Evolutionary conservation across 2,888 invertebrate genomes (phyloP).

Genomic region (Schrankia costaestrigalis): DNA sequence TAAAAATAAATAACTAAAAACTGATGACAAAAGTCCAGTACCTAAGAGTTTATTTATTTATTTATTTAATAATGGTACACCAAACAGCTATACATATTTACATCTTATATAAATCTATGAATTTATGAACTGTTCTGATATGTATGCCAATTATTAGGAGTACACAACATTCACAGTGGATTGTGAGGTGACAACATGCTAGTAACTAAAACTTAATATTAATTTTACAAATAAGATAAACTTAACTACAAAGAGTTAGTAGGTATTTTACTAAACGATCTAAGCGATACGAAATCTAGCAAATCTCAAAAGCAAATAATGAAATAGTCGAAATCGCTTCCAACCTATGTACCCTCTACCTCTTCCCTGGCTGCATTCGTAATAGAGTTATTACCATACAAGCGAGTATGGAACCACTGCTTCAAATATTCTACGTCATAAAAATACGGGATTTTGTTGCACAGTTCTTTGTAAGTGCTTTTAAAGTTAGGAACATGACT

Average conservation of each 20-base stretch:
- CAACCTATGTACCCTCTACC: neutral
- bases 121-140: neutral
- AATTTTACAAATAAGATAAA: too few relatives aligned
- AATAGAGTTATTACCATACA: slow-evolving; percentile 60
- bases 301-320: slow-evolving; percentile 1
- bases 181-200: neutral
- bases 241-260: neutral
- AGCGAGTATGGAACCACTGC: slow-evolving; percentile 48
- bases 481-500: slow-evolving; percentile 2
- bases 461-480: slow-evolving; percentile 17
- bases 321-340: neutral
- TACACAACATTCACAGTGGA: neutral
- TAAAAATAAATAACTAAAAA: too few relatives aligned
- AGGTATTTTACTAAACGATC: neutral
- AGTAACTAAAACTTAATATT: too few relatives aligned
- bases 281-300: neutral
- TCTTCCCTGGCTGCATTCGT: slow-evolving; percentile 43
- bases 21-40: too few relatives aligned
- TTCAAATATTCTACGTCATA: slow-evolving; percentile 59
- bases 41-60: too few relatives aligned
- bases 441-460: slow-evolving; percentile 48
- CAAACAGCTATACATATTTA: too few relatives aligned
- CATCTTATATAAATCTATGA: too few relatives aligned
- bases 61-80: too few relatives aligned
- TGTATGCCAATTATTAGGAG: neutral